Evolutionary conservation across 2,888 invertebrate genomes (phyloP).

Genomic region (Xanthia togata): DNA sequence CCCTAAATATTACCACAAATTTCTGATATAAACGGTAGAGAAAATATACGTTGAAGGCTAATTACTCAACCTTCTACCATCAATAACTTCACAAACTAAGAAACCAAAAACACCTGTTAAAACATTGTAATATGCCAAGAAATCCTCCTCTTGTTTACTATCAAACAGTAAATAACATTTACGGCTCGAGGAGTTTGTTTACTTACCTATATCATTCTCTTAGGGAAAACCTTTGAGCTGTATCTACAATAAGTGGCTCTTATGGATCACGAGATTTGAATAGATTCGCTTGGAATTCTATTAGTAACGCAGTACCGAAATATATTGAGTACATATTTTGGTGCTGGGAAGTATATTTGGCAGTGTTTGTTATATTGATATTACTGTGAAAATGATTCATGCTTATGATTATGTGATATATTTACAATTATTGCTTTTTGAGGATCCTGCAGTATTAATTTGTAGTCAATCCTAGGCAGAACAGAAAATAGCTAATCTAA

Average conservation of each 20-base stretch:
- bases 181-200: constrained; percentile 15
- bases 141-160: neutral
- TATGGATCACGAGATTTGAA: constrained; percentile 36
- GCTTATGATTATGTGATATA: neutral
- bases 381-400: constrained; percentile 30
- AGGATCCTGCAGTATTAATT: neutral
- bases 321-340: constrained; percentile 20
- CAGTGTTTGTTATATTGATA: constrained; percentile 15
- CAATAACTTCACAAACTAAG: neutral
- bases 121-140: neutral
- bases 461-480: neutral
- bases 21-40: too few species aligned
- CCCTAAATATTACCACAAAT: too few species aligned
- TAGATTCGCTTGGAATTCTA: constrained; percentile 33
- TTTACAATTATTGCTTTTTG: neutral
- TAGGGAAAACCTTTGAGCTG: constrained; percentile 23
- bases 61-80: neutral
- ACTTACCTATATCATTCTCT: constrained; percentile 23
- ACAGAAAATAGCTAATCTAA: neutral
- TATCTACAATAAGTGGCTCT: constrained; percentile 30
- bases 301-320: constrained; percentile 34
- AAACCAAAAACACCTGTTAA: neutral
- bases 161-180: constrained; percentile 36
- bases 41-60: neutral
- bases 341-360: constrained; percentile 38